Percentiles rank a stretch among this genome's conserved stretches.
Evolutionary conservation across 2,113 vertebrate species (phyloP).

Genomic region (Dendropsophus ebraccatus): DNA sequence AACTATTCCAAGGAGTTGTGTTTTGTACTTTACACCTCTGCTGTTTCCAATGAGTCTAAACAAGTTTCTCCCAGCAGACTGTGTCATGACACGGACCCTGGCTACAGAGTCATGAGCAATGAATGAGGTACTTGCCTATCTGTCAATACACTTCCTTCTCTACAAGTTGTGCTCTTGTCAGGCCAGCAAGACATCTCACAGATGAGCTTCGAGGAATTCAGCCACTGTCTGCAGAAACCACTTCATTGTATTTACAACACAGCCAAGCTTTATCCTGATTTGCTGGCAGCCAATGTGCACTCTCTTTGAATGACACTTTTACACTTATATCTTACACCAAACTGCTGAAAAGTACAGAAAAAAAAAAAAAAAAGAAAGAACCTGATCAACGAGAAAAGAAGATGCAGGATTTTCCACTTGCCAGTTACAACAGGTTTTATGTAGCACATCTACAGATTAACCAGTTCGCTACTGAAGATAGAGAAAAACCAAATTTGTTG

Average conservation of each 20-base stretch:
- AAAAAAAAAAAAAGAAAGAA: conserved; percentile 14
- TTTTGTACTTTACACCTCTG: background rate
- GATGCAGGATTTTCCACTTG: conserved; percentile 34
- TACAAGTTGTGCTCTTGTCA: conserved; percentile 40
- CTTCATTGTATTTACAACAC: conserved; percentile 38
- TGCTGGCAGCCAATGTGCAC: background rate
- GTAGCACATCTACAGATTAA: conserved; percentile 29
- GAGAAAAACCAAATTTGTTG: background rate
- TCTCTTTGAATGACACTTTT: conserved; percentile 39
- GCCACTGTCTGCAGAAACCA: conserved; percentile 38
- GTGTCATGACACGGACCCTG: conserved; percentile 23
- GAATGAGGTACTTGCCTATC: conserved; percentile 28
- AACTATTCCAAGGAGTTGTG: background rate
- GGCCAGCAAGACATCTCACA: conserved; percentile 40
- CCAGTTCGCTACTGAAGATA: background rate
- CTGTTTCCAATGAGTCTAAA: conserved; percentile 3
- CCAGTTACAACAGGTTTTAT: conserved; percentile 51
- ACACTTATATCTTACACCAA: conserved; percentile 19
- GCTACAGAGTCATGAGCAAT: conserved; percentile 23
- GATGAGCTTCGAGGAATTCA: conserved; percentile 50
- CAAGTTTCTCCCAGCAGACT: conserved; percentile 4
- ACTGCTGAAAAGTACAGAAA: conserved; percentile 15
- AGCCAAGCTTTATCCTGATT: conserved; percentile 19
- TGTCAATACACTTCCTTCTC: conserved; percentile 30
- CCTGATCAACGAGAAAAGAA: conserved; percentile 45